Evolutionary conservation across 2,797 vertebrate genomes (phyloP).

Genomic region (Enteromius trimaculatus): DNA sequence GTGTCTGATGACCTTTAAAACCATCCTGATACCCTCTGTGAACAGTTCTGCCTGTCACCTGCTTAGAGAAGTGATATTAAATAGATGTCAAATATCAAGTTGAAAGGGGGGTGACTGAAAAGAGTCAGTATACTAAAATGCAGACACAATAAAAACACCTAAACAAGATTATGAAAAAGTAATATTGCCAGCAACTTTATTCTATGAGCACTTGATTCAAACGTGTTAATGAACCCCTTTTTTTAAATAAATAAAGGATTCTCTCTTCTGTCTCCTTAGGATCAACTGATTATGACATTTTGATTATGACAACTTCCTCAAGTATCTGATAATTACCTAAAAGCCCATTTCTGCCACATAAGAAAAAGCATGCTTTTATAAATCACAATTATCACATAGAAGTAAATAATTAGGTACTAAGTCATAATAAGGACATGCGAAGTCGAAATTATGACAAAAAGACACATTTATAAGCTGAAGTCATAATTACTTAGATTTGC

Average conservation of each 20-base stretch:
- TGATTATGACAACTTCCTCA: neutral
- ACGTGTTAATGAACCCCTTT: neutral
- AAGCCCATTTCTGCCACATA: neutral
- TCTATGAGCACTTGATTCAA: neutral
- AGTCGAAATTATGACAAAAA: neutral
- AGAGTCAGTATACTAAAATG: neutral
- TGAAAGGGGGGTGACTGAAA: neutral
- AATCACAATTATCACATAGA: neutral
- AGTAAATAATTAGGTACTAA: neutral
- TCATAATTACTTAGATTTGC: neutral
- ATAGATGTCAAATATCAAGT: neutral
- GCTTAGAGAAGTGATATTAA: neutral
- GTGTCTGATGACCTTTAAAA: constrained; percentile 29
- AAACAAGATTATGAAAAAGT: neutral
- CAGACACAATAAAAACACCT: neutral
- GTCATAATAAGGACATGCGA: neutral
- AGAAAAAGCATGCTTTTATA: neutral
- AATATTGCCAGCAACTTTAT: neutral
- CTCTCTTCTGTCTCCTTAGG: neutral
- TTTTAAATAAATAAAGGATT: neutral
- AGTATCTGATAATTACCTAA: neutral
- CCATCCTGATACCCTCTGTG: neutral
- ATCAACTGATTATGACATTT: neutral
- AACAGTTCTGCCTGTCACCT: constrained; percentile 10
- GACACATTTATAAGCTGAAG: neutral